These are phyloP conservation scores for Eupithecia dodoneata DNA, from an alignment of 2,888 invertebrate genomes.

Conservation along the genomic window DNA sequence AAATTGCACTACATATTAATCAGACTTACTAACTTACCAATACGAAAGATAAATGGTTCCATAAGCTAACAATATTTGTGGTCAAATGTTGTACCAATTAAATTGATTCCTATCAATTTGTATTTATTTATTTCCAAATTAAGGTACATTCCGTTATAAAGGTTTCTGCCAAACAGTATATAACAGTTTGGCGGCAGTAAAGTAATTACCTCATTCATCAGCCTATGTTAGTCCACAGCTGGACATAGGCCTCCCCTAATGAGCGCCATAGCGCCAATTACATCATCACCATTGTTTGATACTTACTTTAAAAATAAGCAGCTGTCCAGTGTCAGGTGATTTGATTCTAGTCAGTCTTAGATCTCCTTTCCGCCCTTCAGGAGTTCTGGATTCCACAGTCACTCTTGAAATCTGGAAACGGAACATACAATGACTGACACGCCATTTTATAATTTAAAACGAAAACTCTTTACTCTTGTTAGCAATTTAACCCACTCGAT, in stretches of 20 bases:
- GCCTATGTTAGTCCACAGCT: too few relatives aligned
- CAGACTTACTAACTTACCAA: too few relatives aligned
- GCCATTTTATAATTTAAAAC: not conserved
- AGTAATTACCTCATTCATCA: too few relatives aligned
- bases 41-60: too few relatives aligned
- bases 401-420: constrained; percentile 93
- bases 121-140: too few relatives aligned
- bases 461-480: not conserved
- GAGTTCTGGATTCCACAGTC: constrained; percentile 96
- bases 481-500: not conserved
- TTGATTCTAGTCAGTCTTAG: constrained; percentile 96
- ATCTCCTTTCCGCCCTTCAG: constrained; percentile 94
- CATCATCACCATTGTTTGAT: not conserved
- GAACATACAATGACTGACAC: not conserved
- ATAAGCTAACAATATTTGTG: not conserved
- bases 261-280: not conserved
- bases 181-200: too few relatives aligned
- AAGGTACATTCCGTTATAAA: too few relatives aligned
- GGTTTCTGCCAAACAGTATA: too few relatives aligned
- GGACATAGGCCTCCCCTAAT: too few relatives aligned
- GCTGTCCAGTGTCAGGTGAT: constrained; percentile 93
- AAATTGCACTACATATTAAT: too few relatives aligned
- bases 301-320: constrained; percentile 94
- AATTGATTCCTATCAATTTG: not conserved
- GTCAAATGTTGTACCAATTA: not conserved